A percentile compares a stretch with the other conserved stretches of the same genome.
Evolutionary conservation across 2,113 vertebrate species (phyloP).

Genomic region (Fukomys damarensis): DNA sequence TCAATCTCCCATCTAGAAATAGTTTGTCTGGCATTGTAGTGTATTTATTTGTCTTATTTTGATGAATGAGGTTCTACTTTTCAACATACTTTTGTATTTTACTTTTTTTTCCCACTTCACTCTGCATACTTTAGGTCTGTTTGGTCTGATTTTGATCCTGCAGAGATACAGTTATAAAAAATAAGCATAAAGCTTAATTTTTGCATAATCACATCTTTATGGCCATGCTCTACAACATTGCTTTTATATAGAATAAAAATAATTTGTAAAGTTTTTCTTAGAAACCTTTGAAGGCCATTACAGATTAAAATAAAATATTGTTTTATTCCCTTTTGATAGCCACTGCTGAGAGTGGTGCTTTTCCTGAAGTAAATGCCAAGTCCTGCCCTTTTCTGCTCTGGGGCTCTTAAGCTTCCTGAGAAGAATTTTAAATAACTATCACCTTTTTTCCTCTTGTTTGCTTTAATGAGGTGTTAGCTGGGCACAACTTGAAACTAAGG

Average conservation of each 20-base stretch:
- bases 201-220: conserved; percentile 56
- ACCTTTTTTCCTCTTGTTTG: not conserved
- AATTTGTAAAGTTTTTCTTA: conserved; percentile 4
- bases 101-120: not conserved
- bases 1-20: not conserved
- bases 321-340: conserved; percentile 2
- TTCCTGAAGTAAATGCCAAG: conserved; percentile 53
- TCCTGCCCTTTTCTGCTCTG: conserved; percentile 66
- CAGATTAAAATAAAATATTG: not conserved
- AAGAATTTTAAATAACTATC: conserved; percentile 66
- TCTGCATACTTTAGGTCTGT: not conserved
- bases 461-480: not conserved
- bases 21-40: not conserved
- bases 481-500: not conserved
- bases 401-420: conserved; percentile 36
- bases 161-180: conserved; percentile 26
- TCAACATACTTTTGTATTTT: not conserved
- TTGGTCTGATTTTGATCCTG: conserved; percentile 41
- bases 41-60: not conserved
- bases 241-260: conserved; percentile 23
- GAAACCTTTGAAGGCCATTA: not conserved
- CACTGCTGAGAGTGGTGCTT: not conserved
- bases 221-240: not conserved
- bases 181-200: conserved; percentile 6
- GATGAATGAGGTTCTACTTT: not conserved